A percentile compares a stretch with the other conserved stretches of the same genome.
Evolutionary conservation across 2,113 vertebrate genomes (phyloP).

Genomic region (Motacilla alba): DNA sequence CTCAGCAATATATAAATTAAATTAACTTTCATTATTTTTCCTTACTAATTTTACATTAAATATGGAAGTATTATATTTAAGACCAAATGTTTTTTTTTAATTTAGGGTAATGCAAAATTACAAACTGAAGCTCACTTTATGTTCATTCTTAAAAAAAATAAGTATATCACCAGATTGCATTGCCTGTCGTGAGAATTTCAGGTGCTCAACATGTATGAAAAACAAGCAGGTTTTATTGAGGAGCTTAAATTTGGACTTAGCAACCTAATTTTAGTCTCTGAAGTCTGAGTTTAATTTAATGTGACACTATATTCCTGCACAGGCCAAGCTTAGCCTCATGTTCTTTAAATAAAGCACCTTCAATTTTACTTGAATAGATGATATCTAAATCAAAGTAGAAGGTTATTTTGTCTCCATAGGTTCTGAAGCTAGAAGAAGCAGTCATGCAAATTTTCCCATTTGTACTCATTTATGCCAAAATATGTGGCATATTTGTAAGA

Average conservation of each 20-base stretch:
- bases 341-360: slow-evolving; percentile 62
- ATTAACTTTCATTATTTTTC: not conserved
- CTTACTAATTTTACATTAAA: not conserved
- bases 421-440: not conserved
- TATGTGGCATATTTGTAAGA: not conserved
- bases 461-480: slow-evolving; percentile 16
- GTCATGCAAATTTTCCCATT: not conserved
- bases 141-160: not conserved
- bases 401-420: slow-evolving; percentile 5
- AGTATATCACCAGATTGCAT: not conserved
- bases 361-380: slow-evolving; percentile 40
- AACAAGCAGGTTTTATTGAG: slow-evolving; percentile 34
- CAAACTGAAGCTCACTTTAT: not conserved
- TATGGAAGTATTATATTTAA: not conserved
- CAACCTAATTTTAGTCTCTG: slow-evolving; percentile 47
- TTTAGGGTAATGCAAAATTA: not conserved
- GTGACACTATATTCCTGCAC: slow-evolving; percentile 43
- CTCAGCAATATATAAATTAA: not conserved
- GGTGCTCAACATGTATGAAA: not conserved
- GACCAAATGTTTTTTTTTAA: not conserved
- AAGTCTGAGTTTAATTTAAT: slow-evolving; percentile 57
- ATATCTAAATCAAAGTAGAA: slow-evolving; percentile 50
- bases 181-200: not conserved
- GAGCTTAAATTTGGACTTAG: slow-evolving; percentile 43
- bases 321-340: slow-evolving; percentile 33